Evolutionary conservation across 2,113 vertebrate genomes (phyloP).

Genomic region (Urocolius indicus): DNA sequence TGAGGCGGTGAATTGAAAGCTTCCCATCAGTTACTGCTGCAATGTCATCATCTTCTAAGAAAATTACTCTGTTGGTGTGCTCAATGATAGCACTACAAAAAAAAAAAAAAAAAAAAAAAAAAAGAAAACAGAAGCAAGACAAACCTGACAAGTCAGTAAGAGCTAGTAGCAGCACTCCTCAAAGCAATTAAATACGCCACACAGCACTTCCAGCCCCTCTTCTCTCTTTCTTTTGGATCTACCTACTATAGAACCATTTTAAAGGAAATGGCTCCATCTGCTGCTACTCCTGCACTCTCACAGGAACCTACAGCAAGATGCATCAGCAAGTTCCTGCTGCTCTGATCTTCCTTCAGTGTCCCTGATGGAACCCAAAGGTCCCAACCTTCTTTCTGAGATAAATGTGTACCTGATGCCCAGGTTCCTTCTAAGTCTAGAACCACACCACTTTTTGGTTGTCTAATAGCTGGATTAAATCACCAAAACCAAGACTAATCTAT

Average conservation of each 20-base stretch:
- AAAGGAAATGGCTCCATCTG: slow-evolving; percentile 70
- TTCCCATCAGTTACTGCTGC: slow-evolving; percentile 88
- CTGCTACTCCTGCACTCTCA: slow-evolving; percentile 48
- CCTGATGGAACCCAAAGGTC: neutral
- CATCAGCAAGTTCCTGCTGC: neutral
- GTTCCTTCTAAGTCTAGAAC: neutral
- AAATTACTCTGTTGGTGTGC: slow-evolving; percentile 95
- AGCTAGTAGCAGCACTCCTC: neutral
- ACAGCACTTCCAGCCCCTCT: neutral
- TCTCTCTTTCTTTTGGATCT: neutral
- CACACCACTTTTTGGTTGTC: neutral
- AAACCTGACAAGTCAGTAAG: neutral
- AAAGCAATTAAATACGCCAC: neutral
- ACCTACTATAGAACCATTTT: neutral
- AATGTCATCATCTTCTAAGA: slow-evolving; percentile 93
- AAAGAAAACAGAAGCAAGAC: neutral
- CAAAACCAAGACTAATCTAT: neutral
- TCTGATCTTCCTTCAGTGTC: neutral
- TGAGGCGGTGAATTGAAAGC: slow-evolving; percentile 91
- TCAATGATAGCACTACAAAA: slow-evolving; percentile 90
- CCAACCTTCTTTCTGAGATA: accelerated
- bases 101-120: too few relatives aligned
- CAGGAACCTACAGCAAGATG: neutral
- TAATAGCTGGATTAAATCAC: neutral
- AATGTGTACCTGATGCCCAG: neutral